phyloP scores from a whole-genome alignment of 1,140 invertebrate genomes.

The Drosophila rufa region DNA sequence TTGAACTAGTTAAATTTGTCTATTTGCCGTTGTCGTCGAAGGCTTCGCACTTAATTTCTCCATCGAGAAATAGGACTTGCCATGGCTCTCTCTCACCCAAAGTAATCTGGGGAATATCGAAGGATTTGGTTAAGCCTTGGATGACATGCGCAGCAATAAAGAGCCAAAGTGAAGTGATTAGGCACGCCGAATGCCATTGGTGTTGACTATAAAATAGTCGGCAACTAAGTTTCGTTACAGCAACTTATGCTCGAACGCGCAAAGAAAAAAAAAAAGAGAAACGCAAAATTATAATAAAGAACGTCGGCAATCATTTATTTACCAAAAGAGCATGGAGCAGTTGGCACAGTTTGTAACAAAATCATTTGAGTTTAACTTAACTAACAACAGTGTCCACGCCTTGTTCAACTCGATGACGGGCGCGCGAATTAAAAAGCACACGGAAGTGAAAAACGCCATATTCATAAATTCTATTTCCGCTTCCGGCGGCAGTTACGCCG shows the following conservation, averaged over 20 bases:
- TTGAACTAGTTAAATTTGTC: slow-evolving; percentile 34
- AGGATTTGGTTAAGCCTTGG: slow-evolving; percentile 29
- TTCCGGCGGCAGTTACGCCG: slow-evolving; percentile 38
- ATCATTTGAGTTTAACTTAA: slow-evolving; percentile 43
- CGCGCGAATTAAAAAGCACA: slow-evolving; percentile 34
- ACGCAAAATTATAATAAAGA: not conserved
- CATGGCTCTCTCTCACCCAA: slow-evolving; percentile 1
- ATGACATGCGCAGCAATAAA: slow-evolving; percentile 51
- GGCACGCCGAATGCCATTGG: slow-evolving; percentile 50
- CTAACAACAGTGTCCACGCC: slow-evolving; percentile 41
- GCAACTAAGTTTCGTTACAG: slow-evolving; percentile 44
- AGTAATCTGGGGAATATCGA: not conserved
- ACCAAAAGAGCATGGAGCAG: slow-evolving; percentile 41
- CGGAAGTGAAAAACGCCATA: slow-evolving; percentile 43
- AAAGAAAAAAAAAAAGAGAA: not conserved
- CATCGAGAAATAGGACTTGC: not conserved
- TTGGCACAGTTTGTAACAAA: slow-evolving; percentile 51
- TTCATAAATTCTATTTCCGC: slow-evolving; percentile 28
- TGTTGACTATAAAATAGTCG: slow-evolving; percentile 52
- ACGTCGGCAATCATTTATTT: slow-evolving; percentile 25
- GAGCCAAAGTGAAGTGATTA: slow-evolving; percentile 48
- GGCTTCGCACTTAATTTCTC: not conserved
- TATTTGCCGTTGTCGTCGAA: not conserved
- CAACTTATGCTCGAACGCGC: slow-evolving; percentile 46
- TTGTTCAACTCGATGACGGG: slow-evolving; percentile 44